Evolutionary conservation across 92 coral and sea anemone genomes (phyloP).

Genomic region (Heliopora coerulea): DNA sequence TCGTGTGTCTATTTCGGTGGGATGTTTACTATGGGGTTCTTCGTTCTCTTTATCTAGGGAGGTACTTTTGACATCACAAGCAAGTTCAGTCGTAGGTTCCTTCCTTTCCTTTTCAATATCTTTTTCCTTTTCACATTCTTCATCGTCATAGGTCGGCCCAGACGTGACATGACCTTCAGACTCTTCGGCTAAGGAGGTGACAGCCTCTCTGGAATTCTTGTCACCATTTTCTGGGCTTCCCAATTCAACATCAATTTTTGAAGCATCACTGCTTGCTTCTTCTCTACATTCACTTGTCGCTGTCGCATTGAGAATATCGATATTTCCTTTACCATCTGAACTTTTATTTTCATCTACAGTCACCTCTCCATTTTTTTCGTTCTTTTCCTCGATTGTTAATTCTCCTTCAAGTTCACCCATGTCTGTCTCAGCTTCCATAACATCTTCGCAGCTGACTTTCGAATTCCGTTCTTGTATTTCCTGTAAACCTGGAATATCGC

Average conservation of each 20-base stretch:
- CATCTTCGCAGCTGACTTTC: constrained; percentile 2
- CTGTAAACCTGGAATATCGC: constrained; percentile 35
- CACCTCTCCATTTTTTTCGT: neutral
- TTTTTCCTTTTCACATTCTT: neutral
- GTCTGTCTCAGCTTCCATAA: neutral
- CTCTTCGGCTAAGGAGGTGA: neutral
- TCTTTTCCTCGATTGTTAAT: neutral
- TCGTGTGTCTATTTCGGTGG: neutral
- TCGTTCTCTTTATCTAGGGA: neutral
- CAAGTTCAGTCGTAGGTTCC: neutral
- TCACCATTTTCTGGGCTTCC: neutral
- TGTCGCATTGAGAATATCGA: too few relatives aligned
- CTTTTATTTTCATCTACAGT: neutral
- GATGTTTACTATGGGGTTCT: neutral
- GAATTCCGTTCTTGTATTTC: constrained; percentile 24
- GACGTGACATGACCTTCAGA: neutral
- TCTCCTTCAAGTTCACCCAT: neutral
- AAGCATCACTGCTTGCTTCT: neutral
- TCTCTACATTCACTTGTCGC: too few relatives aligned
- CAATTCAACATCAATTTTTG: neutral
- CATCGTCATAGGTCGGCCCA: neutral
- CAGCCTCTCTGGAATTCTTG: neutral
- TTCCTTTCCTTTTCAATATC: neutral
- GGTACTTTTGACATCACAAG: neutral
- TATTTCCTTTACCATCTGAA: too few relatives aligned